Percentiles rank a stretch among this genome's conserved stretches.
Evolutionary conservation across 2,113 vertebrate genomes (phyloP).

Genomic region (Lycocorax pyrrhopterus): DNA sequence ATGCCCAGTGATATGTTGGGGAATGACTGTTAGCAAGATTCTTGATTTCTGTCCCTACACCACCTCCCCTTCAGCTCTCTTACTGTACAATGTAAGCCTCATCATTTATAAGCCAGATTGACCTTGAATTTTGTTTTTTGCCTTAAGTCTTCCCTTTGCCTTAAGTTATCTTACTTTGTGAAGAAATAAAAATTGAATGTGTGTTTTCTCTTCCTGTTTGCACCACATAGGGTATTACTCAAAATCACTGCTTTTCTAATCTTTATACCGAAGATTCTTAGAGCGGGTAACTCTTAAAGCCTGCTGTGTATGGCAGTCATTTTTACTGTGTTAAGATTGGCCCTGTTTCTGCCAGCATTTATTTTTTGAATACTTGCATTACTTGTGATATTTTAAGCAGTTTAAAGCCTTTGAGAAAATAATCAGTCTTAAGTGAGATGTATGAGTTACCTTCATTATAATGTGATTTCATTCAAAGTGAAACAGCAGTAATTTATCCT

Average conservation of each 20-base stretch:
- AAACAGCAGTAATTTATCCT: neutral
- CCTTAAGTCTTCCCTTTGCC: neutral
- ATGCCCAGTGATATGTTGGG: neutral
- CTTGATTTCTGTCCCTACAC: neutral
- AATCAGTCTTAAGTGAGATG: neutral
- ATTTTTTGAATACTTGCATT: neutral
- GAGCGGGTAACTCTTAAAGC: neutral
- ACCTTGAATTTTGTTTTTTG: neutral
- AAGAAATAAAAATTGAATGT: neutral
- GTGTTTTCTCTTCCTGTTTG: neutral
- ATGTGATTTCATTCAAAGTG: neutral
- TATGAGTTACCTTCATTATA: neutral
- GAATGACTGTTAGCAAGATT: neutral
- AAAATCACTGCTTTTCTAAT: neutral
- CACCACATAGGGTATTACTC: neutral
- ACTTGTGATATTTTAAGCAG: neutral
- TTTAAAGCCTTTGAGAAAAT: slow-evolving; percentile 16
- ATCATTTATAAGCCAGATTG: neutral
- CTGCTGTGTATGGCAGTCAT: neutral
- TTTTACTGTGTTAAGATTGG: neutral
- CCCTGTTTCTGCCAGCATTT: neutral
- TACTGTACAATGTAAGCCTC: neutral
- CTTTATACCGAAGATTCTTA: neutral
- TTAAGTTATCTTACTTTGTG: neutral
- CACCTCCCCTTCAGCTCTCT: neutral